Evolutionary conservation across 2,888 invertebrate species (phyloP), one percentile per base, ranked within the genome.

Genomic region (Orgyia antiqua): DNA sequence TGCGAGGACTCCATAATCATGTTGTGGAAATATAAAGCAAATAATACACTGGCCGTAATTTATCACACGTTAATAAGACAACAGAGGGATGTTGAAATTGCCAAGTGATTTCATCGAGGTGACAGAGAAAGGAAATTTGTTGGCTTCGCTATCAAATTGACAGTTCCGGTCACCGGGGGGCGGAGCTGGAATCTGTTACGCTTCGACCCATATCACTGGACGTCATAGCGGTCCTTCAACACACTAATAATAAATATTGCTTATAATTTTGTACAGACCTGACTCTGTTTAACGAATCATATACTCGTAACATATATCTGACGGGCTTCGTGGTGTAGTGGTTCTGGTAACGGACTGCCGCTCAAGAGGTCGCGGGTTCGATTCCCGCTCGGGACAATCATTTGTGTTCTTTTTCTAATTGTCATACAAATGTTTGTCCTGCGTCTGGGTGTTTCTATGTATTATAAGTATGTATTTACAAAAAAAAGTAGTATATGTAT

Each of bases 141-240:
- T 66, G 68, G 70, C 61, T 68, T 64, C 65, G 58, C 55, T 68
- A 74, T 68, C 64, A 75, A 76, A 75, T 78, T 75, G 78, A 77
- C 75, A 74, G 72, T 66, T 72, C 66, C 70, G 71, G 61, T 68
- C 72, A 67, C 70, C 68, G 68, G 50, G 54, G 50, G 58, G 51
- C 53, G 54, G 54, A 59, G 50, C 49, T 51, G 54, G 61, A 77
- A 72, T 72, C 68, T 70, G 68, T 78, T 72, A 68, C 64, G 63
- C 51, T 51, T 30, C 58, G 69, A 78, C 78, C 82, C 79, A 64
- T 69, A 71, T 83, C 82, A 83, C 53, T 53, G 49, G 59, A 53
- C 45, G 66, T 66, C 66, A 72, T 72, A 73, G 73, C 68, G 68
- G 57, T 61, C 61, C 57, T 19, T 59, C 56, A 60, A 69, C 67